Base-by-base conservation (phyloP, 35 echinoderm and acorn worm species). In the Nesometra sesokonis region DNA sequence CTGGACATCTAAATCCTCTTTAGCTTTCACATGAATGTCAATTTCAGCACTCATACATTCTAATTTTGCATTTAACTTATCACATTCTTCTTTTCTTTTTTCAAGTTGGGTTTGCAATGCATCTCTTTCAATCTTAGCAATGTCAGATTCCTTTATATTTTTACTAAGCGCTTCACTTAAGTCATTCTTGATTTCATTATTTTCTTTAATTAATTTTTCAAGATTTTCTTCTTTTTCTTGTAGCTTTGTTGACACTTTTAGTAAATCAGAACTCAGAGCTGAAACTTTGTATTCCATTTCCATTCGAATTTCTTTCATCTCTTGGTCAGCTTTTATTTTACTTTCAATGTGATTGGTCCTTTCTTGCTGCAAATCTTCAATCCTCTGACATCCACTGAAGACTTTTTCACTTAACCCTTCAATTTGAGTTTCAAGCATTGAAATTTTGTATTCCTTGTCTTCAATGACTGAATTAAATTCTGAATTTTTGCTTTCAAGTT, bases 31-130 rank as follows among this genome's bases (percentile, higher is more conserved):
- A 11, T 3, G 2, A 47, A 23, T 2, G 7, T 82, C 37, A 0
- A 82, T 35, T 2, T 82, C 30, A 37, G 36, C 5, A 47, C n/a
- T 52, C 33, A 87, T 33, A 9, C 30, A 19, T 80, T 90, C 84
- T 36, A 84, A 17, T 67, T 90, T 80, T n/a, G 34, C 88, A 77
- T 86, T 80, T 85, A 86, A 78, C 30, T 36, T 36, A 86, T 84
- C 46, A 77, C 35, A 31, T 27, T 34, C 78, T 57, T 77, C 46
- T 67, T 84, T 80, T 32, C 78, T 39, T 30, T 82, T 78, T 31
- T 86, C 32, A 29, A 90, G 3, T 33, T 87, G 32, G 30, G 81
- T 79, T 35, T 83, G 32, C 31, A 78, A 32, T 3, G 33, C 29
- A 36, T 93, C 88, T 8, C 84, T 84, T 34, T 38, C 78, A 27